Evolutionary conservation across 1,140 invertebrate species (phyloP).

Genomic region (Aleiodes sp.): DNA sequence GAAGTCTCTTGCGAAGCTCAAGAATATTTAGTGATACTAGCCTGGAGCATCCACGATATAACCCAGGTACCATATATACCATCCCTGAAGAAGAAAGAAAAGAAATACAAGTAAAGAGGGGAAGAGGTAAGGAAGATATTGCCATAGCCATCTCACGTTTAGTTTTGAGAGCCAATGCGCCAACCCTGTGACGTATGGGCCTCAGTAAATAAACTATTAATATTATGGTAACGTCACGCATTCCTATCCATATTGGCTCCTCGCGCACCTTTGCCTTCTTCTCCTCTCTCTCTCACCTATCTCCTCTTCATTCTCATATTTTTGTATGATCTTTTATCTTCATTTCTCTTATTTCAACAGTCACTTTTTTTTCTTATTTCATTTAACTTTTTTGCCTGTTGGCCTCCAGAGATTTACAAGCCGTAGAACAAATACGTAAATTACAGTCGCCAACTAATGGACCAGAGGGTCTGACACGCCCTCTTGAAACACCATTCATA

Average conservation of each 20-base stretch:
- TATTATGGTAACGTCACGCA: conserved; percentile 66
- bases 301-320: neutral
- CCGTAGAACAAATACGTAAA: conserved; percentile 66
- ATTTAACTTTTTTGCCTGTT: neutral
- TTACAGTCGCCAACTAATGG: conserved; percentile 59
- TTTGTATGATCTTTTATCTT: neutral
- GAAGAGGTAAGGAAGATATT: conserved; percentile 8
- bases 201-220: conserved; percentile 66
- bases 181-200: conserved; percentile 62
- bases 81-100: conserved; percentile 33
- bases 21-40: conserved; percentile 63
- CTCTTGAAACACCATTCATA: conserved; percentile 2
- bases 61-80: conserved; percentile 31
- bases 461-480: conserved; percentile 41
- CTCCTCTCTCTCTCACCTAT: neutral
- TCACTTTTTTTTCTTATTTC: neutral
- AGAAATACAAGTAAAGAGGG: conserved; percentile 35
- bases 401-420: conserved; percentile 55
- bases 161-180: conserved; percentile 50
- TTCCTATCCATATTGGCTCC: conserved; percentile 66
- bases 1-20: conserved; percentile 46
- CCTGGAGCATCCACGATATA: conserved; percentile 50
- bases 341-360: neutral
- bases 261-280: conserved; percentile 48
- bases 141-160: conserved; percentile 23